A percentile compares a stretch with the other conserved stretches of the same genome.
Conservation (phyloP, 2,888 invertebrate genomes). For the Leptogaster cylindrica region DNA sequence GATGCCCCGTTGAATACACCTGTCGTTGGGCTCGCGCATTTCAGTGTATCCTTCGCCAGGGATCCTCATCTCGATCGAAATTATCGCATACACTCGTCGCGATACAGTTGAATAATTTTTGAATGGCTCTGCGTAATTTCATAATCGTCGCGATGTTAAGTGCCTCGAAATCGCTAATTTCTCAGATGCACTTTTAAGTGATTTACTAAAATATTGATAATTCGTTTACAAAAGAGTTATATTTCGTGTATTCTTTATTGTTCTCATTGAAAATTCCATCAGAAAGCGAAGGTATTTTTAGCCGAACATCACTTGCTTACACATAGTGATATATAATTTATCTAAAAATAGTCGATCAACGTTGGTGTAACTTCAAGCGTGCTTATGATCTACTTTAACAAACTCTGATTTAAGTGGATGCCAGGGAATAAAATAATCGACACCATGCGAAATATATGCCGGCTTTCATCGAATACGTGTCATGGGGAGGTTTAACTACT, state of each 20-base stretch:
- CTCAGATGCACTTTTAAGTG: constrained; percentile 16
- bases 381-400: constrained; percentile 25
- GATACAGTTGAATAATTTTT: constrained; percentile 19
- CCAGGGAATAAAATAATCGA: background rate
- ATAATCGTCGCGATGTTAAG: constrained; percentile 25
- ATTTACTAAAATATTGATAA: background rate
- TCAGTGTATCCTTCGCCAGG: constrained; percentile 29
- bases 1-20: constrained; percentile 42
- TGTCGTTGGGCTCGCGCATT: constrained; percentile 32
- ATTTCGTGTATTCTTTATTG: too few species aligned
- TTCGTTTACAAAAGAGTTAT: too few species aligned
- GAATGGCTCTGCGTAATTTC: constrained; percentile 40
- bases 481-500: background rate
- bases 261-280: constrained; percentile 14
- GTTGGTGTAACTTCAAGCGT: constrained; percentile 9
- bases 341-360: constrained; percentile 25
- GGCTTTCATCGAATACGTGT: background rate
- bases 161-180: background rate
- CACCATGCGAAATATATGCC: constrained; percentile 10
- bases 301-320: constrained; percentile 15
- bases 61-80: constrained; percentile 29
- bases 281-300: constrained; percentile 38
- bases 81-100: constrained; percentile 6
- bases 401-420: constrained; percentile 3
- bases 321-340: constrained; percentile 30